phyloP scores from a whole-genome alignment of 2,888 invertebrate species.

The Synergus japonicus region DNA sequence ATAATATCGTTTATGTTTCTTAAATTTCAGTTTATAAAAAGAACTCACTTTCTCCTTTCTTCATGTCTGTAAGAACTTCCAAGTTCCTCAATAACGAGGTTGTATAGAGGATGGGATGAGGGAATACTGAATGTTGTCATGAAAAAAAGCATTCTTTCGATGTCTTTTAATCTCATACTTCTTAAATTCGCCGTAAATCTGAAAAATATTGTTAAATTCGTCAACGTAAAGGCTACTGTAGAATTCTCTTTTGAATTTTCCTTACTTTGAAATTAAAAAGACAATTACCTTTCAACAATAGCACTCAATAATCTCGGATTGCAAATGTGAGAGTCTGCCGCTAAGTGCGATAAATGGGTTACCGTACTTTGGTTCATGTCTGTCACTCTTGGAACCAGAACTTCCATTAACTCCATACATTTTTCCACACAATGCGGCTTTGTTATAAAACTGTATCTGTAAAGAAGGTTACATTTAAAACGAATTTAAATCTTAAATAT shows the following conservation, averaged over 20 bases:
- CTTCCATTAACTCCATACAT: slow-evolving; percentile 10
- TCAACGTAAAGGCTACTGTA: background rate
- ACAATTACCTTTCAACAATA: slow-evolving; percentile 16
- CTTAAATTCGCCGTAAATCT: slow-evolving; percentile 78
- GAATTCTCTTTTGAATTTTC: background rate
- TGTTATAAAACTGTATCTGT: slow-evolving; percentile 1
- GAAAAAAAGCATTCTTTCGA: slow-evolving; percentile 84
- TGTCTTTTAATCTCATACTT: slow-evolving; percentile 83
- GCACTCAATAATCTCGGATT: slow-evolving; percentile 4
- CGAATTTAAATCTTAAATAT: slow-evolving; percentile 76
- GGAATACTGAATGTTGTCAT: slow-evolving; percentile 82
- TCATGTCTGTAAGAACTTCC: slow-evolving; percentile 78
- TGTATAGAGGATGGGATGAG: slow-evolving; percentile 78
- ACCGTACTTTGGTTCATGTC: background rate
- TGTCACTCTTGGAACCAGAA: slow-evolving; percentile 14
- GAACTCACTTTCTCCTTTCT: slow-evolving; percentile 79
- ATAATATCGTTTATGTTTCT: background rate
- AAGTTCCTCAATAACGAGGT: slow-evolving; percentile 78
- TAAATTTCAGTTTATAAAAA: slow-evolving; percentile 13
- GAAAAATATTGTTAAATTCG: slow-evolving; percentile 35
- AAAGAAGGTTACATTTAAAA: slow-evolving; percentile 10
- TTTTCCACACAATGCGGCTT: background rate
- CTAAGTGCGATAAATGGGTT: slow-evolving; percentile 24
- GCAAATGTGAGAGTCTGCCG: slow-evolving; percentile 8
- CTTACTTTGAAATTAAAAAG: slow-evolving; percentile 15